Conservation (phyloP, 2,797 vertebrate genomes). For the Propithecus perrieri region DNA sequence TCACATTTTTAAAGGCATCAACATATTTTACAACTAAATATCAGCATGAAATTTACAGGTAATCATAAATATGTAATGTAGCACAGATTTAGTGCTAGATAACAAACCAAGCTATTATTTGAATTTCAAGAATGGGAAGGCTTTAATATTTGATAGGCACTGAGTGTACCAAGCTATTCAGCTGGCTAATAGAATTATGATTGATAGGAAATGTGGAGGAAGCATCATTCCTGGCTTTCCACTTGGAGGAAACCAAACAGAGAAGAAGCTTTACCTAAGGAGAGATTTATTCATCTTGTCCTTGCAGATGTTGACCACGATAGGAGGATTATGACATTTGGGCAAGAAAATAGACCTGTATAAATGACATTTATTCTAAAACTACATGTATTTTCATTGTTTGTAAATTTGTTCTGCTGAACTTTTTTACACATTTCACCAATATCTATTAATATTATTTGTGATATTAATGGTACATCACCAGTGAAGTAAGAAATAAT, state of each 20-base stretch:
- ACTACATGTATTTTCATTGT: not conserved
- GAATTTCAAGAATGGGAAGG: slow-evolving; percentile 37
- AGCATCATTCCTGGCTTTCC: not conserved
- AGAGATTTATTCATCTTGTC: not conserved
- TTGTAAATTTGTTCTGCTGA: not conserved
- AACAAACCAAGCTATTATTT: slow-evolving; percentile 29
- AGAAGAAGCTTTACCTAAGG: not conserved
- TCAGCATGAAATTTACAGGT: slow-evolving; percentile 33
- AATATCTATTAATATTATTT: not conserved
- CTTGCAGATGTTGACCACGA: not conserved
- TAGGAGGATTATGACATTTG: not conserved
- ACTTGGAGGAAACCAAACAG: not conserved
- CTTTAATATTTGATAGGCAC: slow-evolving; percentile 21
- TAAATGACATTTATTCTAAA: not conserved
- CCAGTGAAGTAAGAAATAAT: not conserved
- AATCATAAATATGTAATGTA: slow-evolving; percentile 56
- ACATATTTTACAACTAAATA: slow-evolving; percentile 53
- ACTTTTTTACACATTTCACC: not conserved
- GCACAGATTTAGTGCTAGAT: slow-evolving; percentile 30
- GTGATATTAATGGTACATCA: not conserved
- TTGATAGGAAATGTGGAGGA: not conserved
- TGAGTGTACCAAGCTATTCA: not conserved
- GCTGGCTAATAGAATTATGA: not conserved
- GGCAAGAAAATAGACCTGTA: not conserved
- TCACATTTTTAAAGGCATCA: not conserved